These are phyloP conservation scores for Montipora sp. DNA, from an alignment of 64 coral and sea anemone species.

Conservation along the genomic window DNA sequence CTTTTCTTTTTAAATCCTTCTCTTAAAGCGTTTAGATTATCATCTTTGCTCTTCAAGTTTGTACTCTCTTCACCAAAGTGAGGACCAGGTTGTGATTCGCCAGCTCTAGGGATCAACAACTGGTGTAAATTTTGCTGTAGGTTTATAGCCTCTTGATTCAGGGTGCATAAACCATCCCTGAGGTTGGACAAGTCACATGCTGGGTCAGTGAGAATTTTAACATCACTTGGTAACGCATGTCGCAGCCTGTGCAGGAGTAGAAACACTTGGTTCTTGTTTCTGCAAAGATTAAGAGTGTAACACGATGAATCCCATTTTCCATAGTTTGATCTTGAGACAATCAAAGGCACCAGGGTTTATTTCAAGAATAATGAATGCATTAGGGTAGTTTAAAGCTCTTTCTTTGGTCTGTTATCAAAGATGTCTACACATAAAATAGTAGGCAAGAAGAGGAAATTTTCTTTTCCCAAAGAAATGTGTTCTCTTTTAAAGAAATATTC, in stretches of 20 bases:
- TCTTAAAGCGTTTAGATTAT: background rate
- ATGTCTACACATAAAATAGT: no score
- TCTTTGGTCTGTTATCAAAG: no score
- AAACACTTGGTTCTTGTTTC: slow-evolving; percentile 38
- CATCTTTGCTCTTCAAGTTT: background rate
- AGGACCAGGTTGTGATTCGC: background rate
- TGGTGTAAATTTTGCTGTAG: slow-evolving; percentile 16
- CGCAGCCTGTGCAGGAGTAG: background rate
- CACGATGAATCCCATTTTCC: background rate
- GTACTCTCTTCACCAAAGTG: background rate
- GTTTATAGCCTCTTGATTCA: slow-evolving; percentile 23
- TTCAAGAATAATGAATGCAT: no score
- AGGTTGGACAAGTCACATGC: background rate
- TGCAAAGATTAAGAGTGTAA: background rate
- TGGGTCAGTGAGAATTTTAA: slow-evolving; percentile 20
- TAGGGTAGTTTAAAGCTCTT: no score
- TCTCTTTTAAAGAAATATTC: no score
- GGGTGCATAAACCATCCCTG: background rate
- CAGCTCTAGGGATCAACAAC: background rate
- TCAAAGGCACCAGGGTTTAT: no score
- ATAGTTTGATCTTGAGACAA: background rate
- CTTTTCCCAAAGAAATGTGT: no score
- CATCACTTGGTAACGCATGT: slow-evolving; percentile 10
- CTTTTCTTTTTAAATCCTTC: slow-evolving; percentile 22
- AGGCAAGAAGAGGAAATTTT: no score